Percentiles rank a stretch among this genome's conserved stretches.
These are phyloP conservation scores for Steinernema carpocapsae DNA, from an alignment of 2,888 invertebrate species.

Conservation along the genomic window DNA sequence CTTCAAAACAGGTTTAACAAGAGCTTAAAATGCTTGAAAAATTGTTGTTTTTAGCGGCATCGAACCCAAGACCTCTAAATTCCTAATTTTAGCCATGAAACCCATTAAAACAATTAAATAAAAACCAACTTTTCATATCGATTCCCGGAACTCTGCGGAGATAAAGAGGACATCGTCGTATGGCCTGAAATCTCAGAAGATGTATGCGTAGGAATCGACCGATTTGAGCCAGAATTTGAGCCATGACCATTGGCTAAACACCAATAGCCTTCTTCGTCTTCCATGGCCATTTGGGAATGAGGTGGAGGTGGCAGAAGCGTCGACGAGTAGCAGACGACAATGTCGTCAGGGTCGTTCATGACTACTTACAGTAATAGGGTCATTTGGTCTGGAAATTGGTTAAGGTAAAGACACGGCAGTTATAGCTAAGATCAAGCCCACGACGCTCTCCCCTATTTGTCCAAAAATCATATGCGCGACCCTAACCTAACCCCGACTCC, in stretches of 20 bases:
- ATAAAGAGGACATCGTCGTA: slow-evolving; percentile 55
- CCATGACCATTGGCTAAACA: slow-evolving; percentile 25
- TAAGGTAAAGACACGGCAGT: neutral
- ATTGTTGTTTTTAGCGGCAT: too few species aligned
- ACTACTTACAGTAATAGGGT: slow-evolving; percentile 13
- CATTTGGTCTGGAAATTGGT: slow-evolving; percentile 18
- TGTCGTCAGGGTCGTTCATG: slow-evolving; percentile 24
- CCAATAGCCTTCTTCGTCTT: slow-evolving; percentile 33
- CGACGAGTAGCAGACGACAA: slow-evolving; percentile 29
- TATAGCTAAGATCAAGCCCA: neutral
- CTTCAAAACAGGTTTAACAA: too few species aligned
- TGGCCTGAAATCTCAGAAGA: slow-evolving; percentile 49
- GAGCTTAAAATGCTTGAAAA: too few species aligned
- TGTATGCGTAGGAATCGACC: slow-evolving; percentile 27
- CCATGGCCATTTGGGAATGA: slow-evolving; percentile 6
- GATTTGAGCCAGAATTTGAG: slow-evolving; percentile 19
- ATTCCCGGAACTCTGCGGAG: slow-evolving; percentile 45
- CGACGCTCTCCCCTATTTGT: neutral
- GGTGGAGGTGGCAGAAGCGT: slow-evolving; percentile 34
- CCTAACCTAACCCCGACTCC: slow-evolving; percentile 15
- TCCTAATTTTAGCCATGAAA: too few species aligned
- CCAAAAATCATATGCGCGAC: slow-evolving; percentile 30
- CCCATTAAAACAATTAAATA: neutral
- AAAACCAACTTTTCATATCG: slow-evolving; percentile 35
- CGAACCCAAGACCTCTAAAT: too few species aligned